Percentiles rank a stretch among this genome's conserved stretches.
These are phyloP conservation scores for Ormyrus thymus DNA, from an alignment of 2,888 invertebrate species.

Conservation along the genomic window DNA sequence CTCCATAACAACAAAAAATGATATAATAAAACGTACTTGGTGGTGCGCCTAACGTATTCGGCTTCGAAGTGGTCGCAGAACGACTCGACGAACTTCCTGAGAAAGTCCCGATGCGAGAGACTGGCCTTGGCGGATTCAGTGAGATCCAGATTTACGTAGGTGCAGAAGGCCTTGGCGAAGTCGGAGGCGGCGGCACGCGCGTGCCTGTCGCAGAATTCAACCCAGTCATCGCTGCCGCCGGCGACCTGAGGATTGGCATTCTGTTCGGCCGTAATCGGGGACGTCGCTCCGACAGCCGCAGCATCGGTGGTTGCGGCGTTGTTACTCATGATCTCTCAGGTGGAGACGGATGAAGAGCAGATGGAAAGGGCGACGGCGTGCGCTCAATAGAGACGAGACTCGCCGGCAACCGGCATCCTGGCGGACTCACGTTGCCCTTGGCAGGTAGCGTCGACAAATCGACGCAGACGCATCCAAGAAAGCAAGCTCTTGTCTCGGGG, in stretches of 20 bases:
- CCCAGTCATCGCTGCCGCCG: constrained; percentile 79
- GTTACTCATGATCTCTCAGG: background rate
- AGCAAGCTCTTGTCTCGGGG: no score
- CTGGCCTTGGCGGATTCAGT: constrained; percentile 81
- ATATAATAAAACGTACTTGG: constrained; percentile 63
- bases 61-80: constrained; percentile 91
- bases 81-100: constrained; percentile 88
- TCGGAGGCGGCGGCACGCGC: constrained; percentile 89
- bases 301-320: background rate
- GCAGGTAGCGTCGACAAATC: background rate
- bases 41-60: constrained; percentile 80
- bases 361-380: background rate
- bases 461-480: background rate
- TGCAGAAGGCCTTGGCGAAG: constrained; percentile 90
- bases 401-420: background rate
- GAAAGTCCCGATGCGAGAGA: constrained; percentile 86
- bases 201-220: constrained; percentile 91
- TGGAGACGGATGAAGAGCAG: background rate
- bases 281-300: constrained; percentile 2
- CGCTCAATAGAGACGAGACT: background rate
- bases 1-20: no score
- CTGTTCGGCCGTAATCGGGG: constrained; percentile 3
- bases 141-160: constrained; percentile 84
- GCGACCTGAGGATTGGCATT: background rate
- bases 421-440: background rate